Evolutionary conservation across 2,113 vertebrate genomes (phyloP), one percentile per base, ranked within the genome.

Genomic region (Barbus barbus): DNA sequence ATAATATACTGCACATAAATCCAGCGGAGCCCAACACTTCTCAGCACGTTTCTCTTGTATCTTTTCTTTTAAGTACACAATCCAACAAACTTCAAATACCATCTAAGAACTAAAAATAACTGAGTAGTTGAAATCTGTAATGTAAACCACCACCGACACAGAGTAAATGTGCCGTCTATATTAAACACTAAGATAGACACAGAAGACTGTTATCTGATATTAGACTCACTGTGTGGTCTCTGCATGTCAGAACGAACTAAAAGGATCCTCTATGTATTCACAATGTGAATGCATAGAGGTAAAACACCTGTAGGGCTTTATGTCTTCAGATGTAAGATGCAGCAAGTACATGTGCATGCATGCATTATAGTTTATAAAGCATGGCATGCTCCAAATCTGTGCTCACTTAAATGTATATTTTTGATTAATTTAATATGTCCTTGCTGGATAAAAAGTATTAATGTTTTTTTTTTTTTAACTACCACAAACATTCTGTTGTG

Each of bases 221-320:
- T 20, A 51, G 48, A 51, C 16, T 51, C 48, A 51, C 33, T 79
- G 77, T 63, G 56, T 78, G 56, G 77, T 78, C 77, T 78, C 56
- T 18, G 1, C 14, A 24, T 26, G n/a, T 11, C n/a, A 6, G n/a
- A 18, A 24, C 31, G 56, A 78, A 78, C 67, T 4, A 8, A 69
- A 44, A 41, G 22, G 2, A 24, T 8, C 22, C 69, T 72, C 9
- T 72, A 41, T 72, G 24, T 2, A 8, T 22, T 12, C 56, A 1
- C 56, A 24, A 60, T 12, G n/a, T 5, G 11, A 63, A 63, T 63
- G n/a, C n/a, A n/a, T n/a, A n/a, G n/a, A n/a, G n/a, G n/a, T n/a
- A n/a, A n/a, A n/a, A n/a, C n/a, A n/a, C n/a, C n/a, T n/a, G n/a
- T n/a, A n/a, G n/a, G n/a, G n/a, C n/a, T n/a, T n/a, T n/a, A n/a